Evolutionary conservation across 2,113 vertebrate genomes (phyloP), one percentile per base, ranked within the genome.

Genomic region (Coptodon bakossiorum): DNA sequence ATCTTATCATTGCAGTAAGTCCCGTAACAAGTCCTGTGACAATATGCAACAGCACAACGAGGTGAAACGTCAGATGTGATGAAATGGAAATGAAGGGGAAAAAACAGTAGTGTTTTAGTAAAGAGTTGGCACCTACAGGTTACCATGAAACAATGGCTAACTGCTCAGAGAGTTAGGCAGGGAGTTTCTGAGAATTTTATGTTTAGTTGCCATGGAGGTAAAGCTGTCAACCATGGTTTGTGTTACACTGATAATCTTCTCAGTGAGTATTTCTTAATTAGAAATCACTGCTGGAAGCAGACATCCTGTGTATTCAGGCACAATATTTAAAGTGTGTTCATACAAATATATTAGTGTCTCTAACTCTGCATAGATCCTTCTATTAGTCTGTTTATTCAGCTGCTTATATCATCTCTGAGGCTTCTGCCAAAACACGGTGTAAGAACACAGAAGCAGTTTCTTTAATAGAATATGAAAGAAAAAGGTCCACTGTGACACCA

Each of bases 181-280:
- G 45, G 45, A 82, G 76, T 66, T 82, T 59, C 80, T 86, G 80
- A 24, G 81, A 81, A 61, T 82, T 89, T 86, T 68, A 88, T 85
- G 56, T 90, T 90, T 88, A 90, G 91, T 88, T 93, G 88, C 91
- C 88, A 87, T 92, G 90, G 91, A 91, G 68, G 87, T 83, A 8
- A 91, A 88, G 73, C 66, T 57, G 79, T 85, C 63, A 31, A 82
- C 66, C 66, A 29, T 89, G 89, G 91, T 93, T 93, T 93, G 84
- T 12, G 19, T 88, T 68, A 78, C 80, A 78, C 24, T 53, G 52
- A 66, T 82, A 82, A 89, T 91, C 83, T 91, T 59, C 80, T 85
- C 92, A 88, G 71, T 57, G 86, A 88, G 83, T 76, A 81, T 86
- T 85, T 90, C 83, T 66, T 91, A 92, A 95, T 95, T 87, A 92